A percentile compares a stretch with the other conserved stretches of the same genome.
Evolutionary conservation across 2,888 invertebrate genomes (phyloP).

Genomic region (Oasisia sp.): DNA sequence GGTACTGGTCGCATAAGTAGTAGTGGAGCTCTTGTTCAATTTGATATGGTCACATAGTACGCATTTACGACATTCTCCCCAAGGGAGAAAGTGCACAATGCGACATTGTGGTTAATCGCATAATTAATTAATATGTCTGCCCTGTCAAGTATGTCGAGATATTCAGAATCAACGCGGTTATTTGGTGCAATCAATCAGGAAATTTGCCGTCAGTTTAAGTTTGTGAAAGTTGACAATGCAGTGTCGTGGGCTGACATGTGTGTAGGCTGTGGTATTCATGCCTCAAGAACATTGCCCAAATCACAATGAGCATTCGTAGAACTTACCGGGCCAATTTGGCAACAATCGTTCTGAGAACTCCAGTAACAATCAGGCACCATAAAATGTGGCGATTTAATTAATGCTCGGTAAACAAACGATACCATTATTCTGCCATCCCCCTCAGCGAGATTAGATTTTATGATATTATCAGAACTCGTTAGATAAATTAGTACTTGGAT

Average conservation of each 20-base stretch:
- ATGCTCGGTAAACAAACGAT: not conserved
- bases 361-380: not conserved
- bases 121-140: constrained; percentile 2
- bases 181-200: not conserved
- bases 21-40: not conserved
- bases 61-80: not conserved
- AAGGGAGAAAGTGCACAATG: not conserved
- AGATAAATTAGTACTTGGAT: not conserved
- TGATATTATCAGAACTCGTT: not conserved
- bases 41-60: not conserved
- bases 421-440: not conserved
- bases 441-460: not conserved
- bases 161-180: not conserved
- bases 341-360: not conserved
- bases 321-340: not conserved
- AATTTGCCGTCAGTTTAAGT: not conserved
- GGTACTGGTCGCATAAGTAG: not conserved
- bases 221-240: not conserved
- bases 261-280: not conserved
- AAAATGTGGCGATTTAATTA: not conserved
- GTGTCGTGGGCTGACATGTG: not conserved
- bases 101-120: not conserved
- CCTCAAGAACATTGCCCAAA: not conserved
- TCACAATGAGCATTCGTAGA: not conserved
- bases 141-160: not conserved